phyloP scores from a whole-genome alignment of 2,888 invertebrate genomes.

The Machimus atricapillus region DNA sequence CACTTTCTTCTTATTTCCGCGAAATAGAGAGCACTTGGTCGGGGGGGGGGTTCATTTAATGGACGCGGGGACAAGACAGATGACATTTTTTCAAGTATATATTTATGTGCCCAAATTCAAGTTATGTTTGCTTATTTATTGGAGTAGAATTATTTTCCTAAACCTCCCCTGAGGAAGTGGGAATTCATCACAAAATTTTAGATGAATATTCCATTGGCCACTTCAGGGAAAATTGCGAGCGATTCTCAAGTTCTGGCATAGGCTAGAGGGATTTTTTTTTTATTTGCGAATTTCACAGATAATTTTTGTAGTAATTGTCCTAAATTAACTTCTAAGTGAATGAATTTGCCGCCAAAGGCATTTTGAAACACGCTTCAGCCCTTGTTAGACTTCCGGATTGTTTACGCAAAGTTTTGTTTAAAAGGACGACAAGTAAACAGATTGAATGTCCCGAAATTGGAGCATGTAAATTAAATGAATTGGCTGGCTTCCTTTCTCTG shows the following conservation, averaged over 20 bases:
- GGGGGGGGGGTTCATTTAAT: background rate
- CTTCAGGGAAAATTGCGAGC: background rate
- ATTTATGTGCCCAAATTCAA: background rate
- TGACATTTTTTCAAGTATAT: background rate
- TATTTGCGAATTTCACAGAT: background rate
- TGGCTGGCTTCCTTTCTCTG: background rate
- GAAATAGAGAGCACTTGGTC: background rate
- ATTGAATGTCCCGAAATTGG: background rate
- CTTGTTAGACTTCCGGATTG: background rate
- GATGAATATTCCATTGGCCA: background rate
- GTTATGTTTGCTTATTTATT: constrained; percentile 1
- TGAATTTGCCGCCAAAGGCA: background rate
- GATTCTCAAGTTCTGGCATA: background rate
- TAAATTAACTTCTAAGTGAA: background rate
- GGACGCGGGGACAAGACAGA: background rate
- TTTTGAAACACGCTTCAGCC: background rate
- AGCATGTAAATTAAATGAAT: background rate
- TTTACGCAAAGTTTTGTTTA: background rate
- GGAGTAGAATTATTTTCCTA: background rate
- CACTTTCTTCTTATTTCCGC: background rate
- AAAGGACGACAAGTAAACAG: background rate
- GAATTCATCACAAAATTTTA: background rate
- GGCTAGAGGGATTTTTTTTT: background rate
- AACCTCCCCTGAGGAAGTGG: background rate
- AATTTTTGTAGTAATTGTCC: background rate